Percentiles rank a stretch among this genome's conserved stretches.
phyloP scores from a whole-genome alignment of 1,140 invertebrate genomes.

The Sitodiplosis mosellana region DNA sequence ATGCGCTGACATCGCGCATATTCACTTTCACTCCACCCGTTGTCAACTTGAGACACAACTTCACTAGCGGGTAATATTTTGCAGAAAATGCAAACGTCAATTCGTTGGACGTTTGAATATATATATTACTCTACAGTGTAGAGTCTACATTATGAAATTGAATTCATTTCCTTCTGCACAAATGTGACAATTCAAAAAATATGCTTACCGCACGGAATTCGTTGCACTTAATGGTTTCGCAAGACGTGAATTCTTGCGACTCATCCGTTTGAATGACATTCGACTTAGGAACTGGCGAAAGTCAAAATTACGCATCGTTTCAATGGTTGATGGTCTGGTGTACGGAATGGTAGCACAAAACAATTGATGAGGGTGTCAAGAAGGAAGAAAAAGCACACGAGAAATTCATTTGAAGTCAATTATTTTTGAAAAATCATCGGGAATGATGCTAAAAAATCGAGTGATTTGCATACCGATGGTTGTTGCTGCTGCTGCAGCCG shows the following conservation, averaged over 20 bases:
- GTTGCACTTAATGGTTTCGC: conserved; percentile 14
- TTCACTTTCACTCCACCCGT: too few species aligned
- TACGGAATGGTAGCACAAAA: not conserved
- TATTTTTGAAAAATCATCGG: too few species aligned
- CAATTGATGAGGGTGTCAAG: too few species aligned
- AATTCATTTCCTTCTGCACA: too few species aligned
- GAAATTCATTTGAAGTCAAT: too few species aligned
- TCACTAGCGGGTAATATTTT: too few species aligned
- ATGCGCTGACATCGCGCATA: too few species aligned
- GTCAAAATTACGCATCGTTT: conserved; percentile 4
- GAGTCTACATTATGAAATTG: not conserved
- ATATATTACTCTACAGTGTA: too few species aligned
- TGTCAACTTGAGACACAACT: too few species aligned
- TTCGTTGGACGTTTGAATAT: not conserved
- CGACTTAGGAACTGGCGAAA: conserved; percentile 22
- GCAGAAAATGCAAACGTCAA: too few species aligned
- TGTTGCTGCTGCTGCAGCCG: too few species aligned
- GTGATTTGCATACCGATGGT: not conserved
- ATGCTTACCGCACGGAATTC: conserved; percentile 18
- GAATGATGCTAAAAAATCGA: not conserved
- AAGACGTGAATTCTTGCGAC: conserved; percentile 7
- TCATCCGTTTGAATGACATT: conserved; percentile 22
- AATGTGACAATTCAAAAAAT: not conserved
- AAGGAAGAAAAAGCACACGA: too few species aligned
- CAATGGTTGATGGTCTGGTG: not conserved